Evolutionary conservation across 2,888 invertebrate species (phyloP).

Genomic region (Mythimna albipuncta): DNA sequence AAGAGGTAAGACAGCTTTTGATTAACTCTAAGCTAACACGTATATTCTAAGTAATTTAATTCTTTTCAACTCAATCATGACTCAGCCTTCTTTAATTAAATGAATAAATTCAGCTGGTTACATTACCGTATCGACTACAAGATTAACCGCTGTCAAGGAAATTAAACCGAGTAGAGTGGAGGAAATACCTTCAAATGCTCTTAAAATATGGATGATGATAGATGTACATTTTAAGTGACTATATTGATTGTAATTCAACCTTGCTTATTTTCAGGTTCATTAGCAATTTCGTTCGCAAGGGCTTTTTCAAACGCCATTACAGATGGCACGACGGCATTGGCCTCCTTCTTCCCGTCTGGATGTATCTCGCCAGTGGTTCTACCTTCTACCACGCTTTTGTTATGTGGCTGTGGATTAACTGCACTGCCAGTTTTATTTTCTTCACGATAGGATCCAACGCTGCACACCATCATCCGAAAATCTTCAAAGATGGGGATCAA

Average conservation of each 20-base stretch:
- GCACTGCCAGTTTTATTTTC: constrained; percentile 91
- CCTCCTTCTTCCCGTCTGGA: constrained; percentile 83
- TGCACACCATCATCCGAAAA: constrained; percentile 93
- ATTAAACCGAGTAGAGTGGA: too few species aligned
- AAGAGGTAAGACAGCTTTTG: constrained; percentile 79
- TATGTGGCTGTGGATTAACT: constrained; percentile 91
- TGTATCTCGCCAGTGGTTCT: constrained; percentile 80
- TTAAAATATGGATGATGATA: too few species aligned
- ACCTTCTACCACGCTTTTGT: constrained; percentile 76
- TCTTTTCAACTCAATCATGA: background rate
- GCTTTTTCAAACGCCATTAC: constrained; percentile 76
- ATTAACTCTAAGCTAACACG: background rate
- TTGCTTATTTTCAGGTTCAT: constrained; percentile 69
- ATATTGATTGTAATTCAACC: background rate
- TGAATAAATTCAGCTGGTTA: background rate
- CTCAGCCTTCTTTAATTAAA: background rate
- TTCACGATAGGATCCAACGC: constrained; percentile 93
- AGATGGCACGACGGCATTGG: constrained; percentile 80
- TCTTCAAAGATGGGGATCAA: constrained; percentile 94
- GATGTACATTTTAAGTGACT: too few species aligned
- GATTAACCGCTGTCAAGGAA: too few species aligned
- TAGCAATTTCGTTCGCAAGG: constrained; percentile 73
- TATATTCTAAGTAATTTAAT: background rate
- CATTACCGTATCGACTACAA: too few species aligned
- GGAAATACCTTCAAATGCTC: too few species aligned